Evolutionary conservation across 2,888 invertebrate genomes (phyloP), one percentile per base, ranked within the genome.

Genomic region (Catocala sponsa): DNA sequence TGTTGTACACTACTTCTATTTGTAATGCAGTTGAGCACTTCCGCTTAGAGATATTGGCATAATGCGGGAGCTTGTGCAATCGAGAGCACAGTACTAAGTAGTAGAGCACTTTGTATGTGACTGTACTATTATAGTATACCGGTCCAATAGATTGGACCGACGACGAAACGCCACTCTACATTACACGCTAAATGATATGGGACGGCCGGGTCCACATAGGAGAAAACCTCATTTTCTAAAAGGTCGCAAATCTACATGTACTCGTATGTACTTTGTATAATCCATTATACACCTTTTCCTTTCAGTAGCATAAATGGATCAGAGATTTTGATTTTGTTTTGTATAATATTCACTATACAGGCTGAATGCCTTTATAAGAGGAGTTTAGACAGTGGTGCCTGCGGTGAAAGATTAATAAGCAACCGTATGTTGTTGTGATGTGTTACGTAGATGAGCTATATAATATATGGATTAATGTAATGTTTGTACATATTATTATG

Each of bases 121-220:
- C 59, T 70, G 76, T 63, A 61, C 59, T 68, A 68, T 53, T 67
- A 75, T 60, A 71, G 62, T 66, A 68, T 54, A 70, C 67, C 56
- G 72, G 67, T 66, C 70, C 74, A 75, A 83, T 81, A 77, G 77
- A 80, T 81, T 76, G 73, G 68, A 68, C 71, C 66, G 65, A 71
- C 77, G 72, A 80, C 78, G 70, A 80, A 84, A 85, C 78, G 87
- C 84, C 89, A 88, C 82, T 88, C 82, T 68, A 72, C 70, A 85
- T 87, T 84, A 87, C 76, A 80, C 72, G 78, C 72, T 80, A 76
- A 72, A 78, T 79, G 80, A 80, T 76, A 71, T 68, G 75, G 76
- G 76, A 67, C 80, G 73, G 79, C 65, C 71, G 74, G 78, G 69
- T 74, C 76, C 76, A 74, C 70, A 57, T 38, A 70, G 74, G 75